Percentiles rank a stretch among this genome's conserved stretches.
Evolutionary conservation across 1,140 invertebrate genomes (phyloP).

Genomic region (Colletes latitarsis): DNA sequence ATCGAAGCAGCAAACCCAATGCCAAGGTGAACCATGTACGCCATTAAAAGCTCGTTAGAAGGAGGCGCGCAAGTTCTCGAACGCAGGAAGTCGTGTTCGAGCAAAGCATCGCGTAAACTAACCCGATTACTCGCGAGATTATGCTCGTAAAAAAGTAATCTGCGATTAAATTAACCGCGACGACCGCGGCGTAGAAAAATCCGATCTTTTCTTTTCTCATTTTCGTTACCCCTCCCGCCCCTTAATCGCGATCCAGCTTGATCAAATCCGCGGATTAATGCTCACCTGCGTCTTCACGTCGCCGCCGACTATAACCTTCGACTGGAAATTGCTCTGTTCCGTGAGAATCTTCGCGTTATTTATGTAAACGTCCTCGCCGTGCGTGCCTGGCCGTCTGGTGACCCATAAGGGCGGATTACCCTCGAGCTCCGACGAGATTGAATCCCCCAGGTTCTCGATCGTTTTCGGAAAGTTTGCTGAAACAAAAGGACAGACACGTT

Average conservation of each 20-base stretch:
- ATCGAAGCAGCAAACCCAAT: constrained; percentile 53
- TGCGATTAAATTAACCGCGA: constrained; percentile 39
- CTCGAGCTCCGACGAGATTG: constrained; percentile 87
- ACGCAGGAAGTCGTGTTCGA: constrained; percentile 22
- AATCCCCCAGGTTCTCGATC: constrained; percentile 84
- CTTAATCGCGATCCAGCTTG: background rate
- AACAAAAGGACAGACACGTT: constrained; percentile 59
- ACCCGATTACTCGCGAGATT: constrained; percentile 37
- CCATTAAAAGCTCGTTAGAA: constrained; percentile 73
- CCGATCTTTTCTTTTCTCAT: background rate
- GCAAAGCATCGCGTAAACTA: constrained; percentile 35
- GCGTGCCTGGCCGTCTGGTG: constrained; percentile 82
- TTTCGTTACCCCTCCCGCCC: background rate
- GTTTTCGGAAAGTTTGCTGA: constrained; percentile 87
- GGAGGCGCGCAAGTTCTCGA: constrained; percentile 15
- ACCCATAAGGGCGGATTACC: constrained; percentile 92
- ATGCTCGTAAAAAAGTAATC: constrained; percentile 39
- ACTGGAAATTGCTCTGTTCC: constrained; percentile 86
- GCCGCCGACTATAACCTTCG: constrained; percentile 68
- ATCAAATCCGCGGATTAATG: background rate
- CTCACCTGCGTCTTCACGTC: constrained; percentile 87
- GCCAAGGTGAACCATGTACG: constrained; percentile 48
- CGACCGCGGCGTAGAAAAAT: background rate
- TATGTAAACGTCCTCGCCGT: constrained; percentile 86
- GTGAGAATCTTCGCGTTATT: constrained; percentile 90